Evolutionary conservation across 2,797 vertebrate species (phyloP).

Genomic region (Leuciscus waleckii): DNA sequence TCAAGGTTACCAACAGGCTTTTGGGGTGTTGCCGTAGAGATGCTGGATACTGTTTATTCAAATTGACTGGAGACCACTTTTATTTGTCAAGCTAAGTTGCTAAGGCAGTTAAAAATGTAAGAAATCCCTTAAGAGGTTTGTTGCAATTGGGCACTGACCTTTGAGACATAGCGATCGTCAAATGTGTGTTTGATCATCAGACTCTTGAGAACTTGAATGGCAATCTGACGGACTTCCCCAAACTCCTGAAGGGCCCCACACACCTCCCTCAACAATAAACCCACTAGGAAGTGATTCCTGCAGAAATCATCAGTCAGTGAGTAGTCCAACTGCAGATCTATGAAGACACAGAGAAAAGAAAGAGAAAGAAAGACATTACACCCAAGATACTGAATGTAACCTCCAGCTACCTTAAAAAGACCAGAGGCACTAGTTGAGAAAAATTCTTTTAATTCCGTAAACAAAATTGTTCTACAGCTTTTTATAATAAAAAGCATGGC

Average conservation of each 20-base stretch:
- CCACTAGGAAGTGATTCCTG: slow-evolving; percentile 96
- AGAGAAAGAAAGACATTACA: slow-evolving; percentile 8
- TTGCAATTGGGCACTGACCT: slow-evolving; percentile 77
- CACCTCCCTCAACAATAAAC: slow-evolving; percentile 91
- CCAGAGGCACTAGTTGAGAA: not conserved
- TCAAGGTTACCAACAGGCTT: slow-evolving; percentile 87
- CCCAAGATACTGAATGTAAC: not conserved
- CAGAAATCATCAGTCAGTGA: slow-evolving; percentile 96
- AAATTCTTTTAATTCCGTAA: not conserved
- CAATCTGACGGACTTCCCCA: slow-evolving; percentile 89
- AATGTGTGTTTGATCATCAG: slow-evolving; percentile 97
- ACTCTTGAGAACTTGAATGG: slow-evolving; percentile 92
- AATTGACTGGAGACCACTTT: not conserved
- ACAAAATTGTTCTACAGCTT: not conserved
- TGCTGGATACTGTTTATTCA: slow-evolving; percentile 60
- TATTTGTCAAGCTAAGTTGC: not conserved
- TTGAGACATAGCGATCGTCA: slow-evolving; percentile 90
- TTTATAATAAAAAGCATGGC: slow-evolving; percentile 2
- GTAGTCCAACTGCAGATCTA: slow-evolving; percentile 96
- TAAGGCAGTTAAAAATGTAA: not conserved
- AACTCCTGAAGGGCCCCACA: slow-evolving; percentile 92
- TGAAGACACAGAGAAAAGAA: slow-evolving; percentile 29
- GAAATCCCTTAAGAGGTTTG: not conserved
- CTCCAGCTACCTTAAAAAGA: not conserved
- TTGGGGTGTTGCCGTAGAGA: slow-evolving; percentile 84